Conservation (phyloP, 1,140 invertebrate species). For the Potamilus streckersoni region DNA sequence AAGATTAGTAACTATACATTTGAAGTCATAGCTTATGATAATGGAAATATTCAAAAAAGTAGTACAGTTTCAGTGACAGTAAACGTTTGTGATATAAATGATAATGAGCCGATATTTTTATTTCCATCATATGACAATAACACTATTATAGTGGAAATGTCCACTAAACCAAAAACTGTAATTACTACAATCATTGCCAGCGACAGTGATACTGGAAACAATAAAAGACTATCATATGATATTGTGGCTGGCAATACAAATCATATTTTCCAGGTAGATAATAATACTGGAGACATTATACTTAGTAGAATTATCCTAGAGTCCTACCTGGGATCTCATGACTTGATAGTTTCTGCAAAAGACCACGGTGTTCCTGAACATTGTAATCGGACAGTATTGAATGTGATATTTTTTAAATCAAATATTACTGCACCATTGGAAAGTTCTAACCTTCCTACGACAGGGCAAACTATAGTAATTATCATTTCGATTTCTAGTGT, state of each 20-base stretch:
- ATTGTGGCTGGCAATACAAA: constrained; percentile 41
- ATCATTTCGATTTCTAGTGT: constrained; percentile 54
- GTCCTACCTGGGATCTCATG: constrained; percentile 39
- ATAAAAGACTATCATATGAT: constrained; percentile 28
- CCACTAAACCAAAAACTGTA: constrained; percentile 31
- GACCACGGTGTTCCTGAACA: constrained; percentile 43
- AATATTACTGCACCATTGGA: background rate
- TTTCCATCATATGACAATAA: constrained; percentile 51
- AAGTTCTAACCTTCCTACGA: constrained; percentile 13
- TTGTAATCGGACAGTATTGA: constrained; percentile 9
- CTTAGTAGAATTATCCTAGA: constrained; percentile 37
- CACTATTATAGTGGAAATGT: constrained; percentile 41
- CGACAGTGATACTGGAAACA: constrained; percentile 46
- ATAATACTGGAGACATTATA: constrained; percentile 43
- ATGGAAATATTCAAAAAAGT: constrained; percentile 31
- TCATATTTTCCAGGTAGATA: constrained; percentile 47
- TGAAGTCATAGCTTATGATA: constrained; percentile 45
- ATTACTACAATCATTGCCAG: constrained; percentile 45
- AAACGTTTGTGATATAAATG: constrained; percentile 61
- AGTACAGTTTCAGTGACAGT: constrained; percentile 41
- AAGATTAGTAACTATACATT: constrained; percentile 39
- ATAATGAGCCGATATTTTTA: constrained; percentile 57
- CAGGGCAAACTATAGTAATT: constrained; percentile 53
- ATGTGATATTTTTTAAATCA: constrained; percentile 16
- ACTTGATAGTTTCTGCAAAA: constrained; percentile 44